Evolutionary conservation across 2,113 vertebrate species (phyloP), one percentile per base, ranked within the genome.

Genomic region (Varanus komodoensis): DNA sequence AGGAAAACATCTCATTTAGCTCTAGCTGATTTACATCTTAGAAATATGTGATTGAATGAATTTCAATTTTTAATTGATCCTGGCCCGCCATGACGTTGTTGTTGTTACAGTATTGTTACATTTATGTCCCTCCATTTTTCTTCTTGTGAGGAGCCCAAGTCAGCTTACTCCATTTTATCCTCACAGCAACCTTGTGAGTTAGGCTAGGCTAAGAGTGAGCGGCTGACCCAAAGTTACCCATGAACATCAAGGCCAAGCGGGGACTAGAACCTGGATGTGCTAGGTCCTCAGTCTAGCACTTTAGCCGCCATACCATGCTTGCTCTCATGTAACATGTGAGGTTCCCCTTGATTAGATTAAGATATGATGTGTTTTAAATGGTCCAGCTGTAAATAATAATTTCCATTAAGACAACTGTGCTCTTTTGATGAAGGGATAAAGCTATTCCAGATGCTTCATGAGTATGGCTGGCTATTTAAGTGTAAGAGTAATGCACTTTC

Each of bases 371-470:
- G 83, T 78, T 79, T 91, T 93, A 89, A 93, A 95, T 94, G 86
- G 67, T 27, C 86, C 82, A 88, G 44, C 27, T 94, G 80, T 94
- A 93, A 94, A 94, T 95, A 89, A 91, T 93, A 85, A 87, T 89
- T 81, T 54, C 27, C 57, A 87, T 89, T 89, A 95, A 91, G 34
- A 61, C 69, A 89, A 44, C 82, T 19, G 87, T 93, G 92, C 88
- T 89, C 83, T 90, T 92, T 94, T 87, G 21, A 8, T 82, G 15
- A 90, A 17, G 92, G 87, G 71, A 29, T 90, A 92, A 92, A 86
- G 48, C 1, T 77, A 17, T 92, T 50, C 14, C 88, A 88, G 86
- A 52, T 89, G 91, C 0, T 88, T 94, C 92, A 79, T 88, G 19
- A 71, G 23, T 38, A 3, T 11, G 34, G 69, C n/a, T 89, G 12